Evolutionary conservation across 2,888 invertebrate species (phyloP), one percentile per base, ranked within the genome.

Genomic region (Phalera bucephala): DNA sequence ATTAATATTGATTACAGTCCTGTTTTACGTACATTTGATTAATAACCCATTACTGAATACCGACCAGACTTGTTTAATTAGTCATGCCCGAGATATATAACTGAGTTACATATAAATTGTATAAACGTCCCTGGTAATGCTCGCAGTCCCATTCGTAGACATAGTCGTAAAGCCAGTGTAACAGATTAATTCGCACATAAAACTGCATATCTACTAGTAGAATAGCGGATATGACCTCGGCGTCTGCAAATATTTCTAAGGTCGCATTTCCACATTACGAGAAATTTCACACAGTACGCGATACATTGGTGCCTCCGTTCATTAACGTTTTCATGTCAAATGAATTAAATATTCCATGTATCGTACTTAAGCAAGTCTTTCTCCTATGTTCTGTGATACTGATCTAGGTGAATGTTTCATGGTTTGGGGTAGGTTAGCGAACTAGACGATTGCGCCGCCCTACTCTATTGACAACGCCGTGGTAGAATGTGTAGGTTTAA

Each of bases 401-500:
- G 28, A 28, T 28, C 28, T 28, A 28, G 28, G 15, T 10, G 22
- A 15, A 28, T 10, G 15, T 8, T 10, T n/a, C 6, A 15, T 28
- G 15, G 28, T 28, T 28, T 25, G 15, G 15, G 28, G 28, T 28
- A 28, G 28, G 28, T 28, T 28, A 28, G 28, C 15, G 28, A 13
- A 15, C 28, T 28, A 28, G 28, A 5, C n/a, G 28, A 28, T 9
- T 28, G 15, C 28, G 28, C 12, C 25, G 25, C 12, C 25, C 28
- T 28, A 15, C 15, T 27, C 25, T 22, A 22, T 10, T n/a, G n/a
- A n/a, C n/a, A n/a, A n/a, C n/a, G n/a, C 3, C 10, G n/a, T 1
- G 21, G 10, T 22, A 22, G 22, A 10, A 10, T 22, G 22, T 22
- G 6, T 7, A 22, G 10, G 9, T 22, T 21, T 22, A 22, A 19